phyloP scores from a whole-genome alignment of 2,113 vertebrate species.

The Zosterops japonicus region DNA sequence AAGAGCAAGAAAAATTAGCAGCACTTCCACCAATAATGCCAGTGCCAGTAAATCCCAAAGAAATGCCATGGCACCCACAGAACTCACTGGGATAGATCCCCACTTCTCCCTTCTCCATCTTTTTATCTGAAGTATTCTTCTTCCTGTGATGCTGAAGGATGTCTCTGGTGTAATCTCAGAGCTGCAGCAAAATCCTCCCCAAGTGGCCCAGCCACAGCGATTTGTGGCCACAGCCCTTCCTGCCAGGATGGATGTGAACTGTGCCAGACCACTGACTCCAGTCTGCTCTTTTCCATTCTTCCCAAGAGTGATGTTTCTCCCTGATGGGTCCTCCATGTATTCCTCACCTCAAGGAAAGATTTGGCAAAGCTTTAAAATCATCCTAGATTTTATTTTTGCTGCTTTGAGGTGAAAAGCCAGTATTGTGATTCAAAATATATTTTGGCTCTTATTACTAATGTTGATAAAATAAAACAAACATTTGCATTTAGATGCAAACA shows the following conservation, averaged over 20 bases:
- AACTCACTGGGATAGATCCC: not conserved
- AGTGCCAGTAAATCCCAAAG: not conserved
- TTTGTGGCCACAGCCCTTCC: not conserved
- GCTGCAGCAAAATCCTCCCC: not conserved
- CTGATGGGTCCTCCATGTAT: not conserved
- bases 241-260: not conserved
- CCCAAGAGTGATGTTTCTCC: not conserved
- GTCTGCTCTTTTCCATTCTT: not conserved
- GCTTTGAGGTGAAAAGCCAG: not conserved
- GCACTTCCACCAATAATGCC: not conserved
- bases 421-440: not conserved
- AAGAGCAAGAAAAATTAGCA: not conserved
- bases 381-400: not conserved
- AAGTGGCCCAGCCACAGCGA: not conserved
- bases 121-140: not conserved
- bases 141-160: not conserved
- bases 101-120: not conserved
- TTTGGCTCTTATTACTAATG: not conserved
- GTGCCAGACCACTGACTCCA: not conserved
- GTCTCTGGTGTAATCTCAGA: not conserved
- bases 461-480: not conserved
- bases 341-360: not conserved
- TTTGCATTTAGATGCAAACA: not conserved
- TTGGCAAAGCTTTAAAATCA: not conserved
- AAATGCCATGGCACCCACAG: not conserved